Base-by-base conservation (phyloP, 2,797 vertebrate genomes). In the Scolopax rusticola region DNA sequence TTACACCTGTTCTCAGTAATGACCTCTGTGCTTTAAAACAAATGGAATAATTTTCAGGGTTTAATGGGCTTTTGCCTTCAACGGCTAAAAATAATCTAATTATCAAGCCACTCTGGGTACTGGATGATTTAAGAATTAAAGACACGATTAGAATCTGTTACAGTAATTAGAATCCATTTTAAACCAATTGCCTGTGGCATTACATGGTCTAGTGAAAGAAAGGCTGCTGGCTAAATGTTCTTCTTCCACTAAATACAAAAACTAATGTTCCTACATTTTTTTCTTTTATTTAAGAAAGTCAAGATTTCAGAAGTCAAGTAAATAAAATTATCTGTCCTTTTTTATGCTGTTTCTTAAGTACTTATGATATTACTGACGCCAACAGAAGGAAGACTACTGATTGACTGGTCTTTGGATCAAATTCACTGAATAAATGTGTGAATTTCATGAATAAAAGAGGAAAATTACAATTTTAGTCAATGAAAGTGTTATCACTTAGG, bases 121-220 rank as follows among this genome's bases (percentile, higher is more conserved):
- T 80, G 90, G 81, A 80, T 95, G 93, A 96, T 95, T 96, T 95
- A 95, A 96, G 94, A 96, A 95, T 96, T 93, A 95, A 96, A 95
- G 90, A 89, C 83, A 92, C 0, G 2, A 90, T 96, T 95, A 96
- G 93, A 96, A 96, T 96, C 86, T 80, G 96, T 96, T 96, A 92
- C 84, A 92, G 90, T 94, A 96, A 95, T 96, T 95, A 95, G 74
- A 92, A 95, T 96, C 84, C 75, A 65, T 94, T 95, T 94, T 90
- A 95, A 96, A 95, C 75, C 90, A 95, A 92, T 87, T 96, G 96
- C 91, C 94, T 89, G 68, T 90, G 88, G 93, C 80, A 79, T 88
- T 94, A 89, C 77, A 80, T 64, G 77, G 60, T 93, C 87, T 93
- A 86, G 54, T 71, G 74, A 87, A 95, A 93, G 40, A 83, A 94